phyloP scores from a whole-genome alignment of 2,888 invertebrate genomes.

The Rhodophaea formosa region DNA sequence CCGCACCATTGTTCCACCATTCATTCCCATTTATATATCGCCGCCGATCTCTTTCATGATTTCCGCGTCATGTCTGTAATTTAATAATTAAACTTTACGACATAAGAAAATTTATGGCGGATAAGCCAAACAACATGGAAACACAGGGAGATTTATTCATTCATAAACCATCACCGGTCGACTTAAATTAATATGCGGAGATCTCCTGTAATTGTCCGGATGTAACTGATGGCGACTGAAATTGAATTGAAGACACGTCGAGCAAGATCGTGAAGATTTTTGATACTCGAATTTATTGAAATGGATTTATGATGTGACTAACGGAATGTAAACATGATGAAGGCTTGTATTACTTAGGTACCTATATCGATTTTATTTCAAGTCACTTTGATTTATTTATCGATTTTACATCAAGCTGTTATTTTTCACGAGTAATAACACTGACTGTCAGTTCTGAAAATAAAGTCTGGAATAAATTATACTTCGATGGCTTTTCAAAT shows the following conservation, averaged over 20 bases:
- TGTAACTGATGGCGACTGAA: constrained; percentile 3
- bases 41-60: constrained; percentile 64
- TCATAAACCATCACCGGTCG: constrained; percentile 39
- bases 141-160: constrained; percentile 40
- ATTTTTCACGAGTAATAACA: too few species aligned
- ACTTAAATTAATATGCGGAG: constrained; percentile 25
- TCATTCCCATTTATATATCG: constrained; percentile 70
- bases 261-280: constrained; percentile 1
- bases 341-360: too few species aligned
- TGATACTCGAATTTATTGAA: constrained; percentile 2
- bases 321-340: background rate
- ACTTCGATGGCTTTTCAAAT: too few species aligned
- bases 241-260: constrained; percentile 1
- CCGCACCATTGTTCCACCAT: constrained; percentile 66
- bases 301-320: constrained; percentile 1
- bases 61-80: constrained; percentile 73
- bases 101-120: constrained; percentile 51
- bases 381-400: too few species aligned
- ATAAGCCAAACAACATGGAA: constrained; percentile 30
- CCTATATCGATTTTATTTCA: too few species aligned
- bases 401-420: too few species aligned
- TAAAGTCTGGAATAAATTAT: too few species aligned
- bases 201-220: constrained; percentile 7
- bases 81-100: constrained; percentile 65
- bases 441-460: too few species aligned